Evolutionary conservation across 53 echinoderm and acorn worm genomes (phyloP), one percentile per base, ranked within the genome.

Genomic region (Arbacia lixula): DNA sequence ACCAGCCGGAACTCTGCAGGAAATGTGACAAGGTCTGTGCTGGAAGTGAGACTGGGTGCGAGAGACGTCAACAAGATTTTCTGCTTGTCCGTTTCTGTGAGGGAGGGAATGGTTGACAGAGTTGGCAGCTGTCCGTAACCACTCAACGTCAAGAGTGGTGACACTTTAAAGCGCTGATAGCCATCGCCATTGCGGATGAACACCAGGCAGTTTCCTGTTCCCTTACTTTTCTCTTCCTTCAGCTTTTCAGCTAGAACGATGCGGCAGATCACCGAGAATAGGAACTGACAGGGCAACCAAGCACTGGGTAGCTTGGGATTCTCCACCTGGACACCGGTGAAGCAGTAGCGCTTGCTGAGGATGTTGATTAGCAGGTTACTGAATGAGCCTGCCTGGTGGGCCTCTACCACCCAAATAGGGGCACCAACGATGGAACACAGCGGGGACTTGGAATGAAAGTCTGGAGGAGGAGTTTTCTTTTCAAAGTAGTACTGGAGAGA

Each of bases 281-380:
- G 14, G 27, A 81, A 63, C 64, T 64, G 34, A 49, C 63, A 62
- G 33, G 66, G 86, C 51, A 76, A 16, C 37, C 90, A 62, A 36
- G 90, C 85, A 36, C 84, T 80, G 1, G 56, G 51, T 26, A 77
- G 36, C 12, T 42, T 58, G n/a, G 34, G 67, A 60, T 91, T 86
- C 43, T 94, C 94, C 35, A 88, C 84, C 36, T 88, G 91, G 12
- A 86, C 52, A 20, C 33, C 19, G 2, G 73, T 25, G 72, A 94
- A 89, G 34, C 85, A 79, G 67, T 89, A 72, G 28, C 49, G 52
- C 35, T 89, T 86, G 51, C 89, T 86, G 46, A 94, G 27, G n/a
- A 91, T 77, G 71, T 88, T 94, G 9, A 86, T 62, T 17, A 88
- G 80, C 25, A 80, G 17, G 30, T 41, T 69, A 12, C 72, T 49